These are phyloP conservation scores for Lampropteryx suffumata DNA, from an alignment of 2,888 invertebrate genomes.

Conservation along the genomic window DNA sequence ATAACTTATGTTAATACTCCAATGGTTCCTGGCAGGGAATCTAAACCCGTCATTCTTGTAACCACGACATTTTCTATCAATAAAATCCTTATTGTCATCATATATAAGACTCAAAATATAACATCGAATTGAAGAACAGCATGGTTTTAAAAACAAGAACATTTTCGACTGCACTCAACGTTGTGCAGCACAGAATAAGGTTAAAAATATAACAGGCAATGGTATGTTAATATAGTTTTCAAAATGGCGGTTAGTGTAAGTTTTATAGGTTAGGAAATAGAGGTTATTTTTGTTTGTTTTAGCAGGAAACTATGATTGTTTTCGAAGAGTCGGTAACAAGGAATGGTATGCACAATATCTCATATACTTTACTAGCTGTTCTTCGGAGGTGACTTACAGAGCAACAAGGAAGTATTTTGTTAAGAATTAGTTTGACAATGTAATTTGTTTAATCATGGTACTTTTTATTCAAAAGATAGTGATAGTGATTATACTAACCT, in stretches of 20 bases:
- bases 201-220: conserved; percentile 1
- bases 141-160: neutral
- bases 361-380: conserved; percentile 13
- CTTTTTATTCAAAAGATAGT: neutral
- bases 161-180: neutral
- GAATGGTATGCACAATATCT: conserved; percentile 22
- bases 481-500: no score
- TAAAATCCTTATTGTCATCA: neutral
- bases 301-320: neutral
- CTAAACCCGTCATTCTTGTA: conserved; percentile 4
- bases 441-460: neutral
- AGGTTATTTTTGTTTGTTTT: conserved; percentile 12
- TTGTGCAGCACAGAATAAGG: neutral
- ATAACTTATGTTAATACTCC: conserved; percentile 18
- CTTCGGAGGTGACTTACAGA: conserved; percentile 7
- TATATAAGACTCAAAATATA: neutral
- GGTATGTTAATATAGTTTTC: neutral
- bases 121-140: neutral
- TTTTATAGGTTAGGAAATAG: conserved; percentile 15
- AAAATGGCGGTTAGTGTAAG: conserved; percentile 9
- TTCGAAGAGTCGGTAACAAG: conserved; percentile 7
- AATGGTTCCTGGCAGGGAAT: conserved; percentile 9
- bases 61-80: conserved; percentile 1
- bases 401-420: conserved; percentile 17
- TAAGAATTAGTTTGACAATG: conserved; percentile 11